These are phyloP conservation scores for Argya squamiceps DNA, from an alignment of 2,797 vertebrate species.

Conservation along the genomic window DNA sequence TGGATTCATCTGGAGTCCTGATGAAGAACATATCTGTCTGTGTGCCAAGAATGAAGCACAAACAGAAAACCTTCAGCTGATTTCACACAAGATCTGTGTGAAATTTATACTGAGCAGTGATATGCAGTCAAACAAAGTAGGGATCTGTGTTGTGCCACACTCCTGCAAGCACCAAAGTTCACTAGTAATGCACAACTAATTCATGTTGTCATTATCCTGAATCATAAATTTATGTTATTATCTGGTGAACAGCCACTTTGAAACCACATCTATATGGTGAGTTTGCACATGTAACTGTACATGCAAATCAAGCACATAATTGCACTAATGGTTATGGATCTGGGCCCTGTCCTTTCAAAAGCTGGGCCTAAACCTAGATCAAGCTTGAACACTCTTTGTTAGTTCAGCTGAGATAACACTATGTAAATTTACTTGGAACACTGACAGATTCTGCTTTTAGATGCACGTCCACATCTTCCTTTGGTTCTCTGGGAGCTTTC, in stretches of 20 bases:
- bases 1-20: not conserved
- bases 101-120: not conserved
- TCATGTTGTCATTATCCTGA: not conserved
- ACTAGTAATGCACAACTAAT: rapidly evolving
- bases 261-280: not conserved
- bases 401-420: constrained; percentile 67
- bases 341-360: constrained; percentile 1
- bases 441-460: constrained; percentile 29
- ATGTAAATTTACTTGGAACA: constrained; percentile 56
- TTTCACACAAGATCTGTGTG: not conserved
- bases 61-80: not conserved
- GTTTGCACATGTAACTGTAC: not conserved
- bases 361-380: not conserved
- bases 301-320: not conserved
- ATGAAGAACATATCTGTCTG: rapidly evolving
- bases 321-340: not conserved
- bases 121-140: not conserved
- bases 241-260: rapidly evolving
- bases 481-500: not conserved
- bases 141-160: not conserved
- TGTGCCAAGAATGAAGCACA: rapidly evolving
- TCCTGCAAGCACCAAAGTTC: not conserved
- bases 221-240: not conserved
- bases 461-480: constrained; percentile 24
- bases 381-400: constrained; percentile 51